phyloP scores from a whole-genome alignment of 1,140 invertebrate species.

The Pogonus chalceus region DNA sequence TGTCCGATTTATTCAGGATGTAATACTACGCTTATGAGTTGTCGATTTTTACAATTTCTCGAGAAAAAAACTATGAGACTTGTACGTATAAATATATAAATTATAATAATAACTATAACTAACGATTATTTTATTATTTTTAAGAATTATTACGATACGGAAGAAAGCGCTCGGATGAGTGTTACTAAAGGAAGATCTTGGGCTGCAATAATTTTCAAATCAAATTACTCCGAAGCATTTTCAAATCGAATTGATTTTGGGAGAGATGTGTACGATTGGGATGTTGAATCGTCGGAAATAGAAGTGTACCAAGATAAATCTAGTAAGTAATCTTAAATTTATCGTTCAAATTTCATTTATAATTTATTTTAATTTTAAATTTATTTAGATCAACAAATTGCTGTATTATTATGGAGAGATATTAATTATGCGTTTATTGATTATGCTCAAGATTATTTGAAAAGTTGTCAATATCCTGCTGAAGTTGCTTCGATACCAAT shows the following conservation, averaged over 20 bases:
- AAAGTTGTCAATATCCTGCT: background rate
- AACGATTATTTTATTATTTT: constrained; percentile 9
- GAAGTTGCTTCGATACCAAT: background rate
- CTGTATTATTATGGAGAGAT: background rate
- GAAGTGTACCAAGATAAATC: constrained; percentile 85
- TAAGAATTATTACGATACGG: constrained; percentile 57
- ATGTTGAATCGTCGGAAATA: constrained; percentile 71
- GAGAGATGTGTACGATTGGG: constrained; percentile 59
- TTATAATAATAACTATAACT: constrained; percentile 1
- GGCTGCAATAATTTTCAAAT: constrained; percentile 75
- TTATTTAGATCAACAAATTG: background rate
- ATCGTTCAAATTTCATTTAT: background rate
- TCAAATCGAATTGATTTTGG: constrained; percentile 55
- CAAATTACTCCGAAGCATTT: constrained; percentile 77
- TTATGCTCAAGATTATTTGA: background rate
- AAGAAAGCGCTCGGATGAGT: constrained; percentile 55
- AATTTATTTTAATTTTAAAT: background rate
- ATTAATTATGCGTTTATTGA: background rate
- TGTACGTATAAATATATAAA: constrained; percentile 26
- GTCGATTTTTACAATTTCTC: constrained; percentile 61
- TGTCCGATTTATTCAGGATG: constrained; percentile 41
- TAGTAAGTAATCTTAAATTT: constrained; percentile 43
- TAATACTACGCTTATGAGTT: constrained; percentile 59
- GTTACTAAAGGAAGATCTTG: constrained; percentile 69
- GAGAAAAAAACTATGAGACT: constrained; percentile 48